Percentiles rank a stretch among this genome's conserved stretches.
These are phyloP conservation scores for Petrocephalus microphthalmus DNA, from an alignment of 2,113 vertebrate genomes.

Conservation along the genomic window DNA sequence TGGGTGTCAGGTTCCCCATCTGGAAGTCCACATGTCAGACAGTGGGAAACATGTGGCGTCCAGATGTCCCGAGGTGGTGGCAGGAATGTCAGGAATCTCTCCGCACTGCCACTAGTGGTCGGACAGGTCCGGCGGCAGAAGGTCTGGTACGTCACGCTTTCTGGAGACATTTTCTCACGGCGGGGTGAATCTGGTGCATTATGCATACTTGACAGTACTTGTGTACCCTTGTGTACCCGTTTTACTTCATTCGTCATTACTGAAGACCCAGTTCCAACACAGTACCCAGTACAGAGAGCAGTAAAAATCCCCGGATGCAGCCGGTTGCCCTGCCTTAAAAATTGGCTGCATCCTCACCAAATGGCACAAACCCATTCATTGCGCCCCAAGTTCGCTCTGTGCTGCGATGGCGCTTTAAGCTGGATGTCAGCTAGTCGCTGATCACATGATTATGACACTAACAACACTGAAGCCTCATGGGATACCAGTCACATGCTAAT, in stretches of 20 bases:
- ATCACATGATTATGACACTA: neutral
- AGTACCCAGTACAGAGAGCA: no score
- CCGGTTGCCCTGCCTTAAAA: no score
- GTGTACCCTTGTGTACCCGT: no score
- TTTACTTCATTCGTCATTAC: no score
- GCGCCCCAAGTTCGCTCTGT: neutral
- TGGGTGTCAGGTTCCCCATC: neutral
- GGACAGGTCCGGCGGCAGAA: neutral
- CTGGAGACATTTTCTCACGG: neutral
- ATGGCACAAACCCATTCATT: no score
- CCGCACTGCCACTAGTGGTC: neutral
- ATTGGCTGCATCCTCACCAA: no score
- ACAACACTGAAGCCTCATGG: neutral
- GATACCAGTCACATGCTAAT: neutral
- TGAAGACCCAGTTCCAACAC: no score
- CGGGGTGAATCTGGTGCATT: neutral
- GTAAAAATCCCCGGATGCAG: no score
- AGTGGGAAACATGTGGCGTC: neutral
- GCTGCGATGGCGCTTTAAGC: neutral
- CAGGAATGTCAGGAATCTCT: neutral
- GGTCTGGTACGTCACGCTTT: neutral
- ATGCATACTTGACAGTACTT: no score
- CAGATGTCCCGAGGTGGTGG: neutral
- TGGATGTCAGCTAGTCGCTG: neutral
- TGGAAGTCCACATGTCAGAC: neutral